Conservation (phyloP, 2,888 invertebrate genomes). For the Dolomedes plantarius region DNA sequence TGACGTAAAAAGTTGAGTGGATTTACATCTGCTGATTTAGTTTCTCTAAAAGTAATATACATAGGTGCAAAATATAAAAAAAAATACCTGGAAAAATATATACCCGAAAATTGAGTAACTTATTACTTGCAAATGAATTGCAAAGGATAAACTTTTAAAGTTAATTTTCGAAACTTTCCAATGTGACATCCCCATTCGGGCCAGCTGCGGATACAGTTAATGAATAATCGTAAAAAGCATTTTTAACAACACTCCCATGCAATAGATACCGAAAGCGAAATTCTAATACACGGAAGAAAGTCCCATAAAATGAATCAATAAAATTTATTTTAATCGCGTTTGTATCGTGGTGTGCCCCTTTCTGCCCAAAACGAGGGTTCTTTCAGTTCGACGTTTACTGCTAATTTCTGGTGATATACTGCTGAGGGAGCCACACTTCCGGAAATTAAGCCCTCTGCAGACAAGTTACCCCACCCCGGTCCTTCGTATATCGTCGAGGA, state of each 20-base stretch:
- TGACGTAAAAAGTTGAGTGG: too few species aligned
- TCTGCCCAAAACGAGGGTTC: background rate
- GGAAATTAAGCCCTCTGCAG: constrained; percentile 62
- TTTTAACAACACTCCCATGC: background rate
- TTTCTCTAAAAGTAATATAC: too few species aligned
- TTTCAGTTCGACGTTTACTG: constrained; percentile 54
- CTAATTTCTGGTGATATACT: constrained; percentile 34
- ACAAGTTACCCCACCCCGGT: constrained; percentile 20
- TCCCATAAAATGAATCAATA: constrained; percentile 18
- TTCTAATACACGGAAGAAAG: constrained; percentile 9
- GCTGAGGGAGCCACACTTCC: constrained; percentile 49
- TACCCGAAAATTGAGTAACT: too few species aligned
- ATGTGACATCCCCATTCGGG: background rate
- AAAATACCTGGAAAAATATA: too few species aligned
- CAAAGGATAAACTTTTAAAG: too few species aligned
- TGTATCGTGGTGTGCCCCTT: background rate
- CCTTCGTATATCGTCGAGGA: constrained; percentile 47
- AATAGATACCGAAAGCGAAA: background rate
- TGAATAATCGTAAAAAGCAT: background rate
- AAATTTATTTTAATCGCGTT: constrained; percentile 9
- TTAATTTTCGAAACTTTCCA: too few species aligned
- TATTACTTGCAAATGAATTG: too few species aligned
- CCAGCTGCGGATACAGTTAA: background rate
- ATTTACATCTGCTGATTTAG: too few species aligned
- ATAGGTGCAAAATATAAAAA: too few species aligned